Evolutionary conservation across 2,113 vertebrate genomes (phyloP), one percentile per base, ranked within the genome.

Genomic region (Mastomys natalensis): DNA sequence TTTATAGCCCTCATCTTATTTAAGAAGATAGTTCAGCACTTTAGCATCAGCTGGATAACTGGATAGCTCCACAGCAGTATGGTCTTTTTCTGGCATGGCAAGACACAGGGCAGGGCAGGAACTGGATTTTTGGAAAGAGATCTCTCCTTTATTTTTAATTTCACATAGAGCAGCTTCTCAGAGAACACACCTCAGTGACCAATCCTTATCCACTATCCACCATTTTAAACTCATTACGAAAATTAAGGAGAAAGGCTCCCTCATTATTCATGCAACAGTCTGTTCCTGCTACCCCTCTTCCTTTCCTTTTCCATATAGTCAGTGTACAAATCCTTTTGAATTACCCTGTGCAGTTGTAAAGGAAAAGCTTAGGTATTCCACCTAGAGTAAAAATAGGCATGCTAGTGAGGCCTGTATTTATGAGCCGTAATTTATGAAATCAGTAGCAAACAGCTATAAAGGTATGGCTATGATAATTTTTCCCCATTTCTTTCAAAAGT

Each of bases 181-280:
- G 0, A 55, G 34, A 95, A 70, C 4, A 31, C 1, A 55, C 21
- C 22, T 62, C 51, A 64, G 73, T 43, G 0, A 43, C 5, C 77
- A 3, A 1, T 82, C 2, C 60, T 16, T 53, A 53, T 1, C 10
- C 3, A 0, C 51, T 26, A 26, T n/a, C 76, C 5, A 40, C 53
- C 64, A 72, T 3, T 84, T 84, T 34, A 19, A 45, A 43, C 7
- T 76, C 45, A 40, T 81, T 86, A 74, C 13, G 31, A 21, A 34
- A 10, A 82, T 92, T 82, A 16, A 24, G 73, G 85, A 48, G 16
- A 77, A 86, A 87, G 10, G 4, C 8, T 51, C 13, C 8, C 5
- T 64, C 26, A 43, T 31, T 31, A 84, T 15, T 64, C 40, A 31
- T 45, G 11, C 7, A 45, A 62, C 24, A 85, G 29, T 84, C 7